Evolutionary conservation across 2,888 invertebrate genomes (phyloP).

Genomic region (Thyatira batis): DNA sequence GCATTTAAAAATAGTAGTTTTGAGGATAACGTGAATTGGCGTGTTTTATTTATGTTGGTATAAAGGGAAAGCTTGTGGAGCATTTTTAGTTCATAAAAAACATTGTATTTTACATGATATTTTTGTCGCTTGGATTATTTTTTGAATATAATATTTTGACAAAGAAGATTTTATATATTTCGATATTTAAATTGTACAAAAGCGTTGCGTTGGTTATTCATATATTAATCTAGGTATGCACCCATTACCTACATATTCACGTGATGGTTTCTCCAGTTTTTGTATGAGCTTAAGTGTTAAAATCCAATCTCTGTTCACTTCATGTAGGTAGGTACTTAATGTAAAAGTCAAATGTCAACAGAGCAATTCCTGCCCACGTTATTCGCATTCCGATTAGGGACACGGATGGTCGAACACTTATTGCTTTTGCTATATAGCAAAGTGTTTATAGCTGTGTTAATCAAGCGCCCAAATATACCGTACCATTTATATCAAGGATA

Average conservation of each 20-base stretch:
- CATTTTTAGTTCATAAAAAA: neutral
- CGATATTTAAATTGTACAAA: no score
- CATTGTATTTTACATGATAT: neutral
- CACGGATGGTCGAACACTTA: neutral
- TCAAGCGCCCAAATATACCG: no score
- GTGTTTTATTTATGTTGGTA: neutral
- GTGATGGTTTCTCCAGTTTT: neutral
- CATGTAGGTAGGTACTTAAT: neutral
- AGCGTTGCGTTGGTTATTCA: no score
- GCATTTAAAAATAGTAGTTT: neutral
- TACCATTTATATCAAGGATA: neutral
- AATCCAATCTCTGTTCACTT: neutral
- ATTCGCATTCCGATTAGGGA: neutral
- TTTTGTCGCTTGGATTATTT: neutral
- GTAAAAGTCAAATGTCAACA: neutral
- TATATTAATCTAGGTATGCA: no score
- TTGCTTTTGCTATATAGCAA: neutral
- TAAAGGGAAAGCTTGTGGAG: no score
- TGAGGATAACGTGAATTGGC: no score
- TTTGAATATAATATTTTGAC: neutral
- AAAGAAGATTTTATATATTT: no score
- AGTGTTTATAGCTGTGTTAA: neutral
- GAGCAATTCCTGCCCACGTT: neutral
- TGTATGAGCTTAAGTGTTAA: neutral
- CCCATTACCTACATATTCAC: neutral